Evolutionary conservation across 2,888 invertebrate species (phyloP).

Genomic region (Sipunculus nudus): DNA sequence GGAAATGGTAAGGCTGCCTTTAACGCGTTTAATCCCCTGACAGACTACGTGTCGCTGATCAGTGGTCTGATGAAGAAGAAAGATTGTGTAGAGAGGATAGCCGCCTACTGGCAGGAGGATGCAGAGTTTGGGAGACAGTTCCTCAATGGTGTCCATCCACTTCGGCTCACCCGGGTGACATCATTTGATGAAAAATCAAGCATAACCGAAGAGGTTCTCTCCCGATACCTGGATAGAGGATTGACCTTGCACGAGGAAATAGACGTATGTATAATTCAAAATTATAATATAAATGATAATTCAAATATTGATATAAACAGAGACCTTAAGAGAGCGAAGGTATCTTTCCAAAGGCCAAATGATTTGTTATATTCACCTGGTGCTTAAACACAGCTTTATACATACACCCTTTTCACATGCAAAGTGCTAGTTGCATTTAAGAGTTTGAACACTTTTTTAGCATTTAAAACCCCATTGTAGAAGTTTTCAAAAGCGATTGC

Average conservation of each 20-base stretch:
- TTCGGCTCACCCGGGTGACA: slow-evolving; percentile 13
- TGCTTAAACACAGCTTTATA: no score
- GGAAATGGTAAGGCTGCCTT: slow-evolving; percentile 17
- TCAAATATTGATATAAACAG: no score
- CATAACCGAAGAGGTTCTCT: slow-evolving; percentile 7
- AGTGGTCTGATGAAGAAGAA: slow-evolving; percentile 23
- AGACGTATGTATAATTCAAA: background rate
- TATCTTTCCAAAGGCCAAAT: no score
- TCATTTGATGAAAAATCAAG: slow-evolving; percentile 14
- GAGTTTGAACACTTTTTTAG: no score
- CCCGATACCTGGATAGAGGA: slow-evolving; percentile 17
- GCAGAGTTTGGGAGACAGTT: slow-evolving; percentile 38
- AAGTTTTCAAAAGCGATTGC: no score
- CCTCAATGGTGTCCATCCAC: slow-evolving; percentile 32
- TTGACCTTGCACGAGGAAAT: background rate
- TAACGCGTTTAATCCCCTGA: slow-evolving; percentile 28
- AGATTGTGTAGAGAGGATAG: background rate
- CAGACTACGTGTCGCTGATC: slow-evolving; percentile 28
- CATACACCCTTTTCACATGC: no score
- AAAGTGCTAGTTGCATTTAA: no score
- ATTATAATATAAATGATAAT: no score
- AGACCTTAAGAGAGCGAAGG: no score
- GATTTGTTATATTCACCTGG: no score
- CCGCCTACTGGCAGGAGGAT: slow-evolving; percentile 24
- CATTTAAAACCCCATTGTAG: no score